A percentile compares a stretch with the other conserved stretches of the same genome.
Evolutionary conservation across 1,140 invertebrate genomes (phyloP).

Genomic region (Calliopsis andreniformis): DNA sequence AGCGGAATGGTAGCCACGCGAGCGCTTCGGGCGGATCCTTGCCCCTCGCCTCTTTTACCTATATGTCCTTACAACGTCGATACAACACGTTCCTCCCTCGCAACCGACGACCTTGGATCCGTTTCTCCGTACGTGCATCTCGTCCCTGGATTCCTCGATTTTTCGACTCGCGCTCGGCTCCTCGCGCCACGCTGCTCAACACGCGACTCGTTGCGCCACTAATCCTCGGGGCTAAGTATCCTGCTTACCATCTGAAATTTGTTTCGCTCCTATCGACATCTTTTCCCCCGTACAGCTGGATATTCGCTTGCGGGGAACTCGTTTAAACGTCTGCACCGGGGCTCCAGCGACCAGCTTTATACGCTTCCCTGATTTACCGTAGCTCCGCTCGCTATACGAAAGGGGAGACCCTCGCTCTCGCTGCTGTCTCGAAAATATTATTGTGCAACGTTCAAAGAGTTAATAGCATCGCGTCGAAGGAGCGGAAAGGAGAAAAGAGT

Average conservation of each 20-base stretch:
- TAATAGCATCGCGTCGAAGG: not conserved
- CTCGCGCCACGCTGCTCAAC: constrained; percentile 5
- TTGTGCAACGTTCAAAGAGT: not conserved
- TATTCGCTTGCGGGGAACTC: not conserved
- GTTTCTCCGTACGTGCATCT: constrained; percentile 24
- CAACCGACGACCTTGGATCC: constrained; percentile 47
- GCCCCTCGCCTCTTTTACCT: constrained; percentile 59
- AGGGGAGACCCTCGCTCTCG: not conserved
- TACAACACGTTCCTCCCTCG: constrained; percentile 41
- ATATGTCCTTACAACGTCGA: constrained; percentile 46
- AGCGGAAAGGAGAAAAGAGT: constrained; percentile 12
- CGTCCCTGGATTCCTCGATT: constrained; percentile 19
- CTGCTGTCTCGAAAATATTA: constrained; percentile 1
- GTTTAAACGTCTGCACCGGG: not conserved
- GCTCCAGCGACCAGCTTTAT: not conserved
- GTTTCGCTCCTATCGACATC: constrained; percentile 6
- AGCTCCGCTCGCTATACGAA: not conserved
- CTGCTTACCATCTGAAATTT: constrained; percentile 4
- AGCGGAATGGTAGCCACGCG: constrained; percentile 69
- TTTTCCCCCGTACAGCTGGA: not conserved
- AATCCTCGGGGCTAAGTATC: not conserved
- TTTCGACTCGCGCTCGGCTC: constrained; percentile 35
- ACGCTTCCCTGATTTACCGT: not conserved
- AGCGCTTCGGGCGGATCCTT: constrained; percentile 71
- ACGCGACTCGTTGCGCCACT: constrained; percentile 32